Percentiles rank a stretch among this genome's conserved stretches.
Conservation (phyloP, 2,888 invertebrate species). For the Chalcosyrphus nemorum region DNA sequence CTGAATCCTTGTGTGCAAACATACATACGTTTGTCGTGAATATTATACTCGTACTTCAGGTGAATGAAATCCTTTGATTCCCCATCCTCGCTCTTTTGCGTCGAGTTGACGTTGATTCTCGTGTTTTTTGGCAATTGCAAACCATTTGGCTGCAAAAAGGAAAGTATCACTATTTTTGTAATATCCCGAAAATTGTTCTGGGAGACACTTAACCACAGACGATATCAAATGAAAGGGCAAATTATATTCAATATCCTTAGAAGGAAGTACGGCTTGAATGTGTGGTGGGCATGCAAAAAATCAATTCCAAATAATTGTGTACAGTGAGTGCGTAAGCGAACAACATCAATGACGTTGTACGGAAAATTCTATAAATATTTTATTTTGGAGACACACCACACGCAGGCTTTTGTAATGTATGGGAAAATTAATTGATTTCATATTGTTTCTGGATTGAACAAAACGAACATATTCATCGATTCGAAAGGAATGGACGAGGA, state of each 20-base stretch:
- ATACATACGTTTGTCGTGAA: not conserved
- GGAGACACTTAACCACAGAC: constrained; percentile 1
- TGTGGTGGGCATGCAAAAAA: constrained; percentile 45
- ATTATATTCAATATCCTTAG: constrained; percentile 17
- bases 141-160: constrained; percentile 7
- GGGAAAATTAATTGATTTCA: constrained; percentile 42
- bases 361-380: constrained; percentile 25
- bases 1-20: not conserved
- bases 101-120: not conserved
- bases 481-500: not conserved
- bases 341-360: constrained; percentile 6
- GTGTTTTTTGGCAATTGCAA: constrained; percentile 5
- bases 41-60: not conserved
- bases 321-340: constrained; percentile 7
- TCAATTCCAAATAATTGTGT: constrained; percentile 34
- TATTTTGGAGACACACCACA: not conserved
- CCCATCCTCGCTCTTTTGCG: not conserved
- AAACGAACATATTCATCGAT: not conserved
- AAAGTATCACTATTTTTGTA: constrained; percentile 9
- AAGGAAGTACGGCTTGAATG: constrained; percentile 10
- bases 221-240: not conserved
- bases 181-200: constrained; percentile 19
- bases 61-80: constrained; percentile 3
- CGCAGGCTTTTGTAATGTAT: not conserved
- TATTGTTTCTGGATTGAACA: constrained; percentile 16